Percentiles rank a stretch among this genome's conserved stretches.
These are phyloP conservation scores for Glyphotaelius pellucidus DNA, from an alignment of 2,888 invertebrate genomes.

Conservation along the genomic window DNA sequence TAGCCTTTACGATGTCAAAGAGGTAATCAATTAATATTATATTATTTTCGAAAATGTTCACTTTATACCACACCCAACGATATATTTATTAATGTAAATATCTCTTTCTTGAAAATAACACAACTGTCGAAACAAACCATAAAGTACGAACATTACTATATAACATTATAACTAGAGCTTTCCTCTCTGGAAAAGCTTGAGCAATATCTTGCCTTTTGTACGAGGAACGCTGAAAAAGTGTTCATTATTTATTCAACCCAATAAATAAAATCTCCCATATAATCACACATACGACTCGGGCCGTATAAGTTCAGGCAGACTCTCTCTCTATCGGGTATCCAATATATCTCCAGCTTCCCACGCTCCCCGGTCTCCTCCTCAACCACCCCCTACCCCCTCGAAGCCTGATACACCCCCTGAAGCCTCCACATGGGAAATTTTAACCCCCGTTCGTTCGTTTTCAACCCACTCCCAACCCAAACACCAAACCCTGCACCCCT, in stretches of 20 bases:
- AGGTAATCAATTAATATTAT: background rate
- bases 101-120: background rate
- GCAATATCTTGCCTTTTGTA: conserved; percentile 2
- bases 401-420: conserved; percentile 22
- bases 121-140: background rate
- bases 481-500: background rate
- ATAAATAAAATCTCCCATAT: conserved; percentile 46
- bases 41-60: background rate
- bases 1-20: too few relatives aligned
- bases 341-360: conserved; percentile 63
- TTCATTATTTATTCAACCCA: conserved; percentile 37
- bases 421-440: conserved; percentile 45
- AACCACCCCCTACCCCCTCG: conserved; percentile 1
- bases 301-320: conserved; percentile 24
- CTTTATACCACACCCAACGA: background rate
- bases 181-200: background rate
- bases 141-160: background rate
- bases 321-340: conserved; percentile 62
- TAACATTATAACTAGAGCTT: background rate
- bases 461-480: conserved; percentile 2
- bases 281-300: conserved; percentile 12
- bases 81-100: background rate
- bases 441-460: conserved; percentile 25
- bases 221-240: conserved; percentile 10
- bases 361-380: conserved; percentile 42